Evolutionary conservation across 2,888 invertebrate genomes (phyloP).

Genomic region (Thelaira solivaga): DNA sequence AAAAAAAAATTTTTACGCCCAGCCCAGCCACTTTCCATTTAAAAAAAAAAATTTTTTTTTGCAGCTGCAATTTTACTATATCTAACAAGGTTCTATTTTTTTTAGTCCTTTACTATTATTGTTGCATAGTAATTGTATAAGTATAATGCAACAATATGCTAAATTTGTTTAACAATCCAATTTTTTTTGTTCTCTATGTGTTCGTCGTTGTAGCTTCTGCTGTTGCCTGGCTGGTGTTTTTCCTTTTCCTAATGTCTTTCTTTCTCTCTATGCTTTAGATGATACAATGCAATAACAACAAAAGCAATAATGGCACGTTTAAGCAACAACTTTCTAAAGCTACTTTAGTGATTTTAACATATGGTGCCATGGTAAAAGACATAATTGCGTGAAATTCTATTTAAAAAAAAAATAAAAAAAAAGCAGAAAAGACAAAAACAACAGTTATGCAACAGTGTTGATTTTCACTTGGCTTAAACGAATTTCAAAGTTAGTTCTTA

Average conservation of each 20-base stretch:
- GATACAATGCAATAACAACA: background rate
- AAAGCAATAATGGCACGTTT: constrained; percentile 35
- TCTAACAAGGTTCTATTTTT: background rate
- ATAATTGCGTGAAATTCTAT: constrained; percentile 64
- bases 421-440: background rate
- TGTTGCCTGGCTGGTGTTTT: constrained; percentile 27
- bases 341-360: constrained; percentile 60
- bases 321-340: constrained; percentile 44
- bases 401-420: constrained; percentile 1
- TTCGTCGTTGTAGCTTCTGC: background rate
- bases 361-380: constrained; percentile 64
- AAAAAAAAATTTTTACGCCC: no score
- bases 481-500: constrained; percentile 9
- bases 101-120: background rate
- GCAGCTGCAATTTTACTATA: constrained; percentile 24
- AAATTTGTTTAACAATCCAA: constrained; percentile 56
- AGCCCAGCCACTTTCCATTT: constrained; percentile 2
- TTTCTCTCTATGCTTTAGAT: background rate
- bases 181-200: constrained; percentile 1
- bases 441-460: background rate
- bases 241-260: constrained; percentile 14
- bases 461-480: background rate
- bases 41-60: no score
- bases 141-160: constrained; percentile 65
- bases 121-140: constrained; percentile 41